Evolutionary conservation across 2,113 vertebrate genomes (phyloP), one percentile per base, ranked within the genome.

Genomic region (Osmerus eperlanus): DNA sequence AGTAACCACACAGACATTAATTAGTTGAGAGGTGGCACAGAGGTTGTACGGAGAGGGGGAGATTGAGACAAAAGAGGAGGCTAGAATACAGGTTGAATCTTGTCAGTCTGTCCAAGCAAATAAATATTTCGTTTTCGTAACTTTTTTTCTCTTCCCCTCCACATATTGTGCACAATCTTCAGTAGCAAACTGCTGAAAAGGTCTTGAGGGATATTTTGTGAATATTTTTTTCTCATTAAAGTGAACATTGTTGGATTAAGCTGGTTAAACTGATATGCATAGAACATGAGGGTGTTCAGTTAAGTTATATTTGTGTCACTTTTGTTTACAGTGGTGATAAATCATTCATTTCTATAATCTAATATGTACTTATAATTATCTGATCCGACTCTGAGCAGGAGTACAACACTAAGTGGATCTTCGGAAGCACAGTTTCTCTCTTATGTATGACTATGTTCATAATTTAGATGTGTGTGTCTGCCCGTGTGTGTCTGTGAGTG

Each of bases 141-240:
- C 41, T 47, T 47, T 2, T 0, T 12, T 47, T 47, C 2, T 47
- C 41, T 12, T 47, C 41, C 41, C 41, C 9, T 47, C 41, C 9
- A 11, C 41, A 11, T 47, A 47, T 59, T 78, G 80, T 56, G 66
- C 71, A 79, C 84, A 79, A 79, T 88, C 67, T 41, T 84, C 81
- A 82, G 77, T 62, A 71, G 84, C 72, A 86, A 80, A 88, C 78
- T 73, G 89, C 91, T 89, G n/a, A 72, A 80, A 89, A 90, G 89
- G 80, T 82, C 84, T 83, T 62, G 41, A 47, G 73, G 81, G 81
- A 79, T 79, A 88, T 88, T 3, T 28, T 76, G 85, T 81, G 90
- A 85, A 87, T 68, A 88, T 88, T 84, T 87, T 87, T 81, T 85
- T 87, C 89, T 92, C 91, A 92, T 91, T 92, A 91, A 91, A 91